Evolutionary conservation across 1,140 invertebrate genomes (phyloP), one percentile per base, ranked within the genome.

Genomic region (Aphidius ervi): DNA sequence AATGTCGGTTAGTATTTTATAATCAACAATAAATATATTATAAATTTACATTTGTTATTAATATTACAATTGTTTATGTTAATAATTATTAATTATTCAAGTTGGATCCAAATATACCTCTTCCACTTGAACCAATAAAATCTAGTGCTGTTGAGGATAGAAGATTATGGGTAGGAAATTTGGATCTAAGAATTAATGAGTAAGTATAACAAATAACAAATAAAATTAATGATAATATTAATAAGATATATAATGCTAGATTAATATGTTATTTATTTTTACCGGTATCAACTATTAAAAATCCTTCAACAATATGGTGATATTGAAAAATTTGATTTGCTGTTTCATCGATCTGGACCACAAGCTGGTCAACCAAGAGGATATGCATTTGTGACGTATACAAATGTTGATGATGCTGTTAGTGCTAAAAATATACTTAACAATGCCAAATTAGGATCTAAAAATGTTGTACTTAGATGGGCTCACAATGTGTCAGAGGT

Each of bases 231-330:
- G 49, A 45, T 63, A 54, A 46, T 9, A 39, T 55, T 61, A 37
- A 50, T 8, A 55, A 7, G 4, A 40, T 6, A 40, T 55, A 50
- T 48, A 39, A 53, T 46, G n/a, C 47, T 46, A 55, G 46, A 55
- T 31, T 50, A 50, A 60, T 46, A 3, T 55, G 69, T 68, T 68
- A 56, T 71, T 68, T 73, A 71, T 78, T 70, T 74, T 85, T 87
- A 91, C 86, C 81, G 90, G 89, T 95, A 90, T 87, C 87, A 93
- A 86, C 86, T 97, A 82, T 82, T 96, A 78, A 96, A 96, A 92
- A 85, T 95, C 76, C 83, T 94, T 80, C 92, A 95, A 87, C 90
- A 91, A 84, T 89, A 91, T 87, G 94, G 94, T 74, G 82, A 84
- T 67, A 89, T 96, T 70, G 89, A 93, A 82, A 94, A 95, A 85